Base-by-base conservation (phyloP, 2,113 vertebrate species). In the Stigmatopora nigra region DNA sequence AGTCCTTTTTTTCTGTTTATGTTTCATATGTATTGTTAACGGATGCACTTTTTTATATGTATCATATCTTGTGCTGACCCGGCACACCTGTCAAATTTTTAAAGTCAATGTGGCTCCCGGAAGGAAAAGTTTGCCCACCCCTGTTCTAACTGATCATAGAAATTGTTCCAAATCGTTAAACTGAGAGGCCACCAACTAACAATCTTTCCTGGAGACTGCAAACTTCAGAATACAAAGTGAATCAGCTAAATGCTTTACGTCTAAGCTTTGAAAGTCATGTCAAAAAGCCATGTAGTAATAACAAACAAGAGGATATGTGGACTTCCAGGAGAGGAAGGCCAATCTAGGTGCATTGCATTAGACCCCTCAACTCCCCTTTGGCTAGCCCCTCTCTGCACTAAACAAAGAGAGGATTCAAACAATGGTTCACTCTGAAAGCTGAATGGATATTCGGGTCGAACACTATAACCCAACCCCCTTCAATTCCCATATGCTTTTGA, bases 381-480 rank as follows among this genome's bases (percentile, higher is more conserved):
- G 70, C 89, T 76, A 84, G 89, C 86, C 82, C 78, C 76, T 84
- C 82, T 75, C 76, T 75, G 77, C 79, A 78, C 86, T 72, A 78
- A 90, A 92, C 88, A 90, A 91, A 88, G 87, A 90, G 85, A 89
- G 62, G 82, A 82, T 82, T 88, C 84, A 88, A 90, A 91, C 88
- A 88, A 90, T 87, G 85, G 70, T 78, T 71, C 82, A 88, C 80
- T 89, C 90, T 88, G 73, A 86, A 78, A 86, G 87, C 84, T 88
- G 82, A 90, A 91, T 87, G 84, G 75, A 82, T 88, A 89, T 74
- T 78, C 80, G 75, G 86, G 88, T 91, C 84, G 92, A 89, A 88
- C 88, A 90, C 83, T 90, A 45, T n/a, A 88, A 88, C 67, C 78
- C 47, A 73, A 89, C 78, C 75, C 83, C 78, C 81, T 72, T 75